Base-by-base conservation (phyloP, 2,888 invertebrate species). In the Drosophila meridiana region DNA sequence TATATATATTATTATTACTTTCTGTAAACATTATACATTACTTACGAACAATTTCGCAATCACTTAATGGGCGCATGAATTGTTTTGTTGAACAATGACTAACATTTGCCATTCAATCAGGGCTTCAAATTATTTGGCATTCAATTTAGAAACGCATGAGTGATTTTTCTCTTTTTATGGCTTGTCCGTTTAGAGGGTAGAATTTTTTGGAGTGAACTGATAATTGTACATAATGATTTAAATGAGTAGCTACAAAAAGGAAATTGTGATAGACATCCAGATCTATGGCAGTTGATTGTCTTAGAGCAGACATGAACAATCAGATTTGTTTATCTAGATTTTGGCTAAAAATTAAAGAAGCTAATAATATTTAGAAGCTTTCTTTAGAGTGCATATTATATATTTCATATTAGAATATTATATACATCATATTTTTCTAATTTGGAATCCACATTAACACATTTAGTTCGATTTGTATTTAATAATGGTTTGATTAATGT, bases 11-110 rank as follows among this genome's bases (percentile, higher is more conserved):
- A 4, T 20, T 20, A 9, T 8, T 42, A 40, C 9, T 42, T 14
- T n/a, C 9, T 45, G 45, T 47, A 26, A 26, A 58, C 76, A 87
- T 87, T 84, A 66, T 72, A 66, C 78, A 90, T 87, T 88, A 86
- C 76, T 87, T 78, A 86, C 90, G 87, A 83, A 55, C 90, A 78
- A 87, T 87, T 90, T 87, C 87, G 72, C 73, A 74, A 73, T 73
- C 74, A 87, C 67, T 86, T 90, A 75, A 89, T 78, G 84, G 65
- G 73, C 75, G 67, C 67, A 75, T 69, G 14, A 4, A 43, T 58
- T 58, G 43, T 20, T 13, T 43, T 43, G 34, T 9, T 34, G 26
- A 32, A 45, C 32, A 58, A 56, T 56, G 42, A 20, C 56, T 20
- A 42, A 42, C 30, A 42, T 42, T 42, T 42, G 65, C 76, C 57